Evolutionary conservation across 2,113 vertebrate species (phyloP), one percentile per base, ranked within the genome.

Genomic region (Brachyhypopomus occidentalis): DNA sequence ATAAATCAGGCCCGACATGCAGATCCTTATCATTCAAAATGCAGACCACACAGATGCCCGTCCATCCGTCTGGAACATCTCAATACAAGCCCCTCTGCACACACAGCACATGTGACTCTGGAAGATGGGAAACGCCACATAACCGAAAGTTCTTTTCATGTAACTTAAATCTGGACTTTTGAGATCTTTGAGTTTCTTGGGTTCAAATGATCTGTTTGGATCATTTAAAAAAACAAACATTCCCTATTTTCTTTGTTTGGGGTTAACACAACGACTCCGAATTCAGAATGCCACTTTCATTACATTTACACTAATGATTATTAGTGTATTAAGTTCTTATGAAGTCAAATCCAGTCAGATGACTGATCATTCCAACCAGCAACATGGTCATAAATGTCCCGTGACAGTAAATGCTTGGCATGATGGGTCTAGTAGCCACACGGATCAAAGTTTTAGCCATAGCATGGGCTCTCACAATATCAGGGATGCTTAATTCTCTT

Each of bases 21-120:
- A 77, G 78, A 86, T 86, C 78, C 69, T 80, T 67, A 86, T 90
- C 89, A 90, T 92, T 91, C 90, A 89, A 72, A 38, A 75, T 11
- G 27, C 59, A 79, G 92, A 94, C 93, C 93, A 93, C 93, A 93
- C 92, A 93, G 87, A 91, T 86, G 84, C 82, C 78, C 84, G 82
- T 86, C 80, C 81, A 64, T 78, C 88, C 82, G 88, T 87, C 90
- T 86, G 89, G 82, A 83, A 82, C 77, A 67, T 75, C 80, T 81
- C 62, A 60, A 48, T 81, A 59, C 80, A 23, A 70, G 63, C 45
- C 64, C 36, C 72, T 69, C 55, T 60, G 34, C 41, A 66, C 41
- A 74, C 71, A 41, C 77, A 62, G 23, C 22, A 62, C 11, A 23
- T 16, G 22, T 69, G 52, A 23, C 19, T 34, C 17, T 8, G 25